Percentiles rank a stretch among this genome's conserved stretches.
Evolutionary conservation across 2,888 invertebrate species (phyloP).

Genomic region (Drosophila fungiperda): DNA sequence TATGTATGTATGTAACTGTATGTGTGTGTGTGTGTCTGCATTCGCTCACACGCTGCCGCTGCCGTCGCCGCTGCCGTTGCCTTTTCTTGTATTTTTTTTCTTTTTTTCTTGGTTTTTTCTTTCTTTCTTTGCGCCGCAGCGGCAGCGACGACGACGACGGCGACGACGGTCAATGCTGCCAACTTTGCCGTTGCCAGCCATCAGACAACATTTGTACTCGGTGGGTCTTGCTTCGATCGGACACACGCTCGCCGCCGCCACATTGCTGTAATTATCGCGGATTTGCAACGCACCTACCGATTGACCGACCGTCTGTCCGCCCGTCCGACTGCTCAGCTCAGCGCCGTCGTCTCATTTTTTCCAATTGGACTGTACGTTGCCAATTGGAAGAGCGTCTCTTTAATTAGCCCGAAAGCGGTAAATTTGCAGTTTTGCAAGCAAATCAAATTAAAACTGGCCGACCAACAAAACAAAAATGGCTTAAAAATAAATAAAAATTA

Average conservation of each 20-base stretch:
- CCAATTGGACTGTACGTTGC: constrained; percentile 38
- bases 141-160: constrained; percentile 62
- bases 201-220: constrained; percentile 83
- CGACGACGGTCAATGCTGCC: constrained; percentile 77
- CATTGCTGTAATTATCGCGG: constrained; percentile 64
- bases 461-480: constrained; percentile 32
- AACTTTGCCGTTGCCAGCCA: constrained; percentile 79
- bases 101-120: constrained; percentile 54
- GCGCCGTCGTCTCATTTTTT: constrained; percentile 12
- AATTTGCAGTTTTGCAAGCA: constrained; percentile 22
- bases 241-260: constrained; percentile 65
- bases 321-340: not conserved
- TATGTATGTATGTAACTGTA: constrained; percentile 58
- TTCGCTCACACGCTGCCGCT: constrained; percentile 60
- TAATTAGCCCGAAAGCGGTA: constrained; percentile 30
- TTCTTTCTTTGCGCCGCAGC: constrained; percentile 69
- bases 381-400: constrained; percentile 46
- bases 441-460: constrained; percentile 47
- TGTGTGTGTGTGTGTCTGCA: constrained; percentile 46
- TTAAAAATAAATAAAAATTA: constrained; percentile 49
- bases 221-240: constrained; percentile 81
- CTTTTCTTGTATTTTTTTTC: constrained; percentile 58
- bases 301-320: not conserved
- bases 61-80: constrained; percentile 44
- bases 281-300: constrained; percentile 23